Base-by-base conservation (phyloP, 1,140 invertebrate species). In the Dryas iulia region DNA sequence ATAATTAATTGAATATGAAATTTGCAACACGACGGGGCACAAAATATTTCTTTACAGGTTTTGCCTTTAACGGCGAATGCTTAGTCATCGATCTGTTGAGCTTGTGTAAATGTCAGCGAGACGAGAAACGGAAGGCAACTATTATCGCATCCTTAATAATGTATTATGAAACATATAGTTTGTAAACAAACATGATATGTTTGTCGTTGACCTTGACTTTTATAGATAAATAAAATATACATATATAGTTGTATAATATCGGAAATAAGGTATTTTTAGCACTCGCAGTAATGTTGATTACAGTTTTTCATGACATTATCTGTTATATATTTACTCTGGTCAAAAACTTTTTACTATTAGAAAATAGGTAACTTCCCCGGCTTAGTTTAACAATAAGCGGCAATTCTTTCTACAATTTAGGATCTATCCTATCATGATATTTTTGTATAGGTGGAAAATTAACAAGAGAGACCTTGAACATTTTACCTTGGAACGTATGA, bases 101-200 rank as follows among this genome's bases (percentile, higher is more conserved):
- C 64, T 69, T 63, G 67, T 65, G 62, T 67, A 64, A 69, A 61
- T 65, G 69, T 67, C 59, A 59, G 60, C 25, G 12, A 18, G 26
- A 61, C 66, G 54, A 54, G 35, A 63, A 71, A 67, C 72, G 76
- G 72, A 77, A 69, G 73, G 23, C 58, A 60, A 31, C 39, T 58
- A 59, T 77, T 74, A 70, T 72, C 67, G 71, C 68, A 72, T 77
- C 76, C 76, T 72, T 72, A 68, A 60, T 60, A 53, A 52, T 30
- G 25, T 52, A 52, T 52, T 52, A 28, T 18, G 25, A 26, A 61
- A 61, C n/a, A n/a, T n/a, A 7, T n/a, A 47, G 26, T 28, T 61
- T 52, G n/a, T 52, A 61, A 18, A 26, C 35, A 61, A 61, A 11
- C 47, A n/a, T 26, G 24, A n/a, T 25, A 61, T 28, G 26, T 35